Evolutionary conservation across 2,888 invertebrate species (phyloP).

Genomic region (Serrognathus titanus): DNA sequence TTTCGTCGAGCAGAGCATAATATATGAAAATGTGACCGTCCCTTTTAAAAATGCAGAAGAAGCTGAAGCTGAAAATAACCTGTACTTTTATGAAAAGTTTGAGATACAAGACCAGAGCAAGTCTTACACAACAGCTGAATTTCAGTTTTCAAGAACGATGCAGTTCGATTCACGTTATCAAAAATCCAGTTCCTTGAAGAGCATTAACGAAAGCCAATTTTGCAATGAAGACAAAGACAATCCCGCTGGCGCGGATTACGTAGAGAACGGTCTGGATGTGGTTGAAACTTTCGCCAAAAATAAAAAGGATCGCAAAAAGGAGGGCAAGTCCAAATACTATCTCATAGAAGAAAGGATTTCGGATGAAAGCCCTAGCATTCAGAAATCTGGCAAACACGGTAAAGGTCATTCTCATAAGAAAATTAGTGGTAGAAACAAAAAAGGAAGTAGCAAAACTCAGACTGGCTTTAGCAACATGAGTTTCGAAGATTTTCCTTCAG

Average conservation of each 20-base stretch:
- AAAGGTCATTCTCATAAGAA: slow-evolving; percentile 41
- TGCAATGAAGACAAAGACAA: neutral
- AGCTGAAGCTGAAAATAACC: neutral
- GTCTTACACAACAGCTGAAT: slow-evolving; percentile 19
- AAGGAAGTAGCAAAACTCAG: slow-evolving; percentile 34
- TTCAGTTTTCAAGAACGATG: slow-evolving; percentile 21
- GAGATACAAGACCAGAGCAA: neutral
- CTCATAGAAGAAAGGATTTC: slow-evolving; percentile 51
- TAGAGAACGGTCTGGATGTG: neutral
- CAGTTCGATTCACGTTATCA: slow-evolving; percentile 3
- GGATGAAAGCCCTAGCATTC: slow-evolving; percentile 38
- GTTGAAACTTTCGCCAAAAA: slow-evolving; percentile 7
- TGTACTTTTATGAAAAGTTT: neutral
- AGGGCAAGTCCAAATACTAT: slow-evolving; percentile 53
- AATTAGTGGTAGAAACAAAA: slow-evolving; percentile 36
- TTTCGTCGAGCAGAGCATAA: slow-evolving; percentile 6
- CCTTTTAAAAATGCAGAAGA: slow-evolving; percentile 15
- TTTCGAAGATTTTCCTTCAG: slow-evolving; percentile 70
- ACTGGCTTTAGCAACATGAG: slow-evolving; percentile 72
- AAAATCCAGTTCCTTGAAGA: slow-evolving; percentile 21
- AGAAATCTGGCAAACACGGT: slow-evolving; percentile 28
- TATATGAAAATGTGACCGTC: slow-evolving; percentile 33
- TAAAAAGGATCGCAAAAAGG: slow-evolving; percentile 43
- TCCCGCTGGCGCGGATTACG: neutral
- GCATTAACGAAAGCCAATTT: slow-evolving; percentile 6